Evolutionary conservation across 2,797 vertebrate species (phyloP).

Genomic region (Paratrypauchen microcephalus): DNA sequence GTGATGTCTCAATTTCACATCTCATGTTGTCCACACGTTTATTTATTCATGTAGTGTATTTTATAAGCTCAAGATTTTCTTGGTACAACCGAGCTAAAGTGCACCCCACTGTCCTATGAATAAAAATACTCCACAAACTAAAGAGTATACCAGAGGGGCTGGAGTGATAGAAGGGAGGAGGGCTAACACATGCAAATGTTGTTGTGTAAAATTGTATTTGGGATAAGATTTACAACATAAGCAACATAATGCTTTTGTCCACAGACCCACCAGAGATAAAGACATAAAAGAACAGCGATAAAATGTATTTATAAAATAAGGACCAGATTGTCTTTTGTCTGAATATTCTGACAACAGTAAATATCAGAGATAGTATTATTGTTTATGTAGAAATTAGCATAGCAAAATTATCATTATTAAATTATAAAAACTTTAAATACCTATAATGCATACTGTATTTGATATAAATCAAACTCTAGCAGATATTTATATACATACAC

Average conservation of each 20-base stretch:
- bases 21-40: not conserved
- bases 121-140: conserved; percentile 12
- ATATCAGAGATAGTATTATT: too few relatives aligned
- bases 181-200: not conserved
- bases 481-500: not conserved
- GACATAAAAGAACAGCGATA: too few relatives aligned
- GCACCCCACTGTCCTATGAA: conserved; percentile 16
- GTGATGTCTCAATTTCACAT: conserved; percentile 5
- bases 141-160: not conserved
- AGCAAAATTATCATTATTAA: too few relatives aligned
- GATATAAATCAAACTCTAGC: not conserved
- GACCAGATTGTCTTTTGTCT: too few relatives aligned
- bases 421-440: not conserved
- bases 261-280: too few relatives aligned
- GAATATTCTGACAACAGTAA: too few relatives aligned
- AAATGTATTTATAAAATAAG: too few relatives aligned
- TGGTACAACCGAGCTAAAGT: conserved; percentile 1
- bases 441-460: not conserved
- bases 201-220: not conserved
- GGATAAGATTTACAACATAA: not conserved
- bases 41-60: conserved; percentile 4
- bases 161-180: not conserved
- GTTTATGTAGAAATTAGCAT: too few relatives aligned
- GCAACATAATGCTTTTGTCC: too few relatives aligned
- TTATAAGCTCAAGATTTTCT: not conserved